Evolutionary conservation across 2,113 vertebrate species (phyloP).

Genomic region (Laterallus jamaicensis): DNA sequence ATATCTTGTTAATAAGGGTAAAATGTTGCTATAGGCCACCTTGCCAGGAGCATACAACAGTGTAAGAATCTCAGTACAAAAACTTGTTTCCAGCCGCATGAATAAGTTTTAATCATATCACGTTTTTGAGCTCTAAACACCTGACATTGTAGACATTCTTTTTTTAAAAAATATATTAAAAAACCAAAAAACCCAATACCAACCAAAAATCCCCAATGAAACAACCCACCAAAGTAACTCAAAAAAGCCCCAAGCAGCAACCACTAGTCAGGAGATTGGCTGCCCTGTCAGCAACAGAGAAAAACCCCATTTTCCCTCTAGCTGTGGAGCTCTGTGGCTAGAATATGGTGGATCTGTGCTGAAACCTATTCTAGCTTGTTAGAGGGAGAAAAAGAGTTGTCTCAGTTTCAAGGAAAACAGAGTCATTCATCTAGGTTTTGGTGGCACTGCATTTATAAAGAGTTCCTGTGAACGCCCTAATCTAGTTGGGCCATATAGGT

Average conservation of each 20-base stretch:
- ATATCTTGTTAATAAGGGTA: background rate
- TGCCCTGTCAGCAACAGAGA: background rate
- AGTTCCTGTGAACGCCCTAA: background rate
- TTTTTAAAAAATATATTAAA: background rate
- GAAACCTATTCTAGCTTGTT: background rate
- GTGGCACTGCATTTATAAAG: background rate
- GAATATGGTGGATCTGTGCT: background rate
- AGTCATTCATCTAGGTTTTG: background rate
- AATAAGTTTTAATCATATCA: background rate
- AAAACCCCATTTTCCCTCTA: background rate
- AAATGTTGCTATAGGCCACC: background rate
- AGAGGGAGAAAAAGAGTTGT: background rate
- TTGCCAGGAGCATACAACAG: background rate
- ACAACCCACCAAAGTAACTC: background rate
- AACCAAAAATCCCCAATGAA: background rate
- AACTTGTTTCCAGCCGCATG: background rate
- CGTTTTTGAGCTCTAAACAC: background rate
- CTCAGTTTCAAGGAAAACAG: background rate
- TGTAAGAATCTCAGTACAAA: background rate
- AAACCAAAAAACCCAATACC: too few relatives aligned
- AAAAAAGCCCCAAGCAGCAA: background rate
- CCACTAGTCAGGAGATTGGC: background rate
- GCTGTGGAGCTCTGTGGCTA: background rate
- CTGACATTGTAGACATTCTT: background rate
- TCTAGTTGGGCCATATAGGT: background rate